A percentile compares a stretch with the other conserved stretches of the same genome.
phyloP scores from a whole-genome alignment of 92 coral and sea anemone genomes.

The Phenganax marumi region DNA sequence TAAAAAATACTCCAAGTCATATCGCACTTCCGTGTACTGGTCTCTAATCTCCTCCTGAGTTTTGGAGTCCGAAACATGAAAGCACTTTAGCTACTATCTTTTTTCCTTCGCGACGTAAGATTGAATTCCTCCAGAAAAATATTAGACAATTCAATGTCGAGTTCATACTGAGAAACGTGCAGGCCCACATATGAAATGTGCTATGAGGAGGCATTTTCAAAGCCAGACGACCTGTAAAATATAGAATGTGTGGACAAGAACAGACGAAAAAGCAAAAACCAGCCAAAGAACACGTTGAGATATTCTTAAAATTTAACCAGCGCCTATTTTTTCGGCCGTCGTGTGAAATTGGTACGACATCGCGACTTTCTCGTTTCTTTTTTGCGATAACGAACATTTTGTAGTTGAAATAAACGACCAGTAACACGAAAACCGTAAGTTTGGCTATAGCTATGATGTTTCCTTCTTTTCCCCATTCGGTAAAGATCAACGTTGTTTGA shows the following conservation, averaged over 20 bases:
- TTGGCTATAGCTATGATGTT: neutral
- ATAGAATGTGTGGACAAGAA: neutral
- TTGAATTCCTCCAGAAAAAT: constrained; percentile 15
- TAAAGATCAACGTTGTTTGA: neutral
- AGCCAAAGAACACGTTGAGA: too few species aligned
- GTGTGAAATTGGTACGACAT: neutral
- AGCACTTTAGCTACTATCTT: neutral
- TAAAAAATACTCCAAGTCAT: too few species aligned
- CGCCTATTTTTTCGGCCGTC: neutral
- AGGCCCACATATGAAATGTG: neutral
- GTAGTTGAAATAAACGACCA: neutral
- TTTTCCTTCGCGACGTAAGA: constrained; percentile 3
- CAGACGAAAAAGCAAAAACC: too few species aligned
- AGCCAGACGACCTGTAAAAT: neutral
- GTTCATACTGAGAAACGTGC: neutral
- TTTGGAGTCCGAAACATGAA: too few species aligned
- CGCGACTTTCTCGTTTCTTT: neutral
- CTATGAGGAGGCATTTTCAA: neutral
- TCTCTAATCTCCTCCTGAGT: too few species aligned
- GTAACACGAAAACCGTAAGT: neutral
- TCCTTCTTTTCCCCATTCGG: neutral
- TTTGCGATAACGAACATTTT: neutral
- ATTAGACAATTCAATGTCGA: too few species aligned
- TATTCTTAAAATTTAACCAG: too few species aligned
- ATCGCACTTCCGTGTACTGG: too few species aligned